Percentiles rank a stretch among this genome's conserved stretches.
Conservation (phyloP, 2,113 vertebrate genomes). For the Emydocephalus ijimae region DNA sequence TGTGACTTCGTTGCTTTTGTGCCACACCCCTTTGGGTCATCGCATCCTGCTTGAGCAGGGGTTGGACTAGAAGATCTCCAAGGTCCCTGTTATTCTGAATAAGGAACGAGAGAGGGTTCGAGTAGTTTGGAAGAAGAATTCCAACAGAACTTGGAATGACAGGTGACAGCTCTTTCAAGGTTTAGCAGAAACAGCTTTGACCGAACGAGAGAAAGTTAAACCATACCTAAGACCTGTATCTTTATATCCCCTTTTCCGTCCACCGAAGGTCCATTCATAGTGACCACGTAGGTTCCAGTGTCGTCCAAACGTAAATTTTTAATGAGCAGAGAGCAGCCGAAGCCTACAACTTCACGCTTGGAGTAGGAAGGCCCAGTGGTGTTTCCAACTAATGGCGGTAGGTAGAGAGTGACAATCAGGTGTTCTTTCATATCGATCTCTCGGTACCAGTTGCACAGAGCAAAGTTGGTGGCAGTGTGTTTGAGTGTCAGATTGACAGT, state of each 20-base stretch:
- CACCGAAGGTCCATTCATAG: background rate
- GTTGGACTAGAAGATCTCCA: background rate
- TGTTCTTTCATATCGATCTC: rapidly evolving
- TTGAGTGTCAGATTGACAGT: background rate
- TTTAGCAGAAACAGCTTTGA: background rate
- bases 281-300: background rate
- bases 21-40: too few species aligned
- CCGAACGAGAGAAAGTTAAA: background rate
- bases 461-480: rapidly evolving
- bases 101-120: background rate
- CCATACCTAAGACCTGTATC: background rate
- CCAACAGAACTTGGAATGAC: background rate
- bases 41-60: too few species aligned
- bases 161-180: background rate
- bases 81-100: background rate
- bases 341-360: background rate
- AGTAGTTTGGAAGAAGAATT: background rate
- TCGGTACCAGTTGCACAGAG: background rate
- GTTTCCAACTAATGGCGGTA: rapidly evolving
- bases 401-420: background rate
- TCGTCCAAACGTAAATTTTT: background rate
- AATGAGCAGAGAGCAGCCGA: background rate
- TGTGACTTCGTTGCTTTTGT: too few species aligned
- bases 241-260: rapidly evolving
- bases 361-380: background rate